These are phyloP conservation scores for Aradophagus sp. DNA, from an alignment of 1,140 invertebrate genomes.

Conservation along the genomic window DNA sequence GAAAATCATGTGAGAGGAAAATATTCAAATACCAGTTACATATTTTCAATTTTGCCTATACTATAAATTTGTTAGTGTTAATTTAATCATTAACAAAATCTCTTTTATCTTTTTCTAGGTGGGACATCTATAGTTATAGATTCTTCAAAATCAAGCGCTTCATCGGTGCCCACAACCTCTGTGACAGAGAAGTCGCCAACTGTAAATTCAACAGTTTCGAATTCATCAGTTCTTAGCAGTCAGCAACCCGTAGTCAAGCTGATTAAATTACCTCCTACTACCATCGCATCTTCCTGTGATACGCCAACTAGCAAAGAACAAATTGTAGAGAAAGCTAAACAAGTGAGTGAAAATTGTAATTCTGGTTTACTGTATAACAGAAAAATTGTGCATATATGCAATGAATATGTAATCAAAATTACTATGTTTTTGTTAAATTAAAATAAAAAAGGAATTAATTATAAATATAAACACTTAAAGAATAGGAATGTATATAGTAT, in stretches of 20 bases:
- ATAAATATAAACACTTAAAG: slow-evolving; percentile 2
- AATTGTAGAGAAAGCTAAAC: slow-evolving; percentile 91
- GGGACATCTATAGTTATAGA: slow-evolving; percentile 76
- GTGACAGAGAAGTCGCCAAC: slow-evolving; percentile 55
- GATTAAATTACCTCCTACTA: slow-evolving; percentile 66
- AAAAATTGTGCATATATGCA: too few relatives aligned
- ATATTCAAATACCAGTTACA: too few relatives aligned
- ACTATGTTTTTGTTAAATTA: too few relatives aligned
- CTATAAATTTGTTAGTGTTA: too few relatives aligned
- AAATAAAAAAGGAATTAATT: too few relatives aligned
- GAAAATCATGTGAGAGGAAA: too few relatives aligned
- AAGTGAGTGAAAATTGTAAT: too few relatives aligned
- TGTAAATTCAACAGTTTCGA: slow-evolving; percentile 41
- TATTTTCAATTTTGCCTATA: too few relatives aligned
- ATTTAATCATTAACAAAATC: not conserved
- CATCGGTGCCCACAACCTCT: slow-evolving; percentile 44
- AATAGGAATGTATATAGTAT: too few relatives aligned
- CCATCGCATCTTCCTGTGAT: slow-evolving; percentile 68
- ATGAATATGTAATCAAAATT: too few relatives aligned
- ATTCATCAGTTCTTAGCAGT: slow-evolving; percentile 42
- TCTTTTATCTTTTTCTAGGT: slow-evolving; percentile 67
- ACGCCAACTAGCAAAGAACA: slow-evolving; percentile 79
- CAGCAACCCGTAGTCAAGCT: slow-evolving; percentile 76
- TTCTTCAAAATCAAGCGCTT: slow-evolving; percentile 64
- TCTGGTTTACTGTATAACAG: too few relatives aligned